Evolutionary conservation across 2,797 vertebrate species (phyloP), one percentile per base, ranked within the genome.

Genomic region (Gallinago solitaria): DNA sequence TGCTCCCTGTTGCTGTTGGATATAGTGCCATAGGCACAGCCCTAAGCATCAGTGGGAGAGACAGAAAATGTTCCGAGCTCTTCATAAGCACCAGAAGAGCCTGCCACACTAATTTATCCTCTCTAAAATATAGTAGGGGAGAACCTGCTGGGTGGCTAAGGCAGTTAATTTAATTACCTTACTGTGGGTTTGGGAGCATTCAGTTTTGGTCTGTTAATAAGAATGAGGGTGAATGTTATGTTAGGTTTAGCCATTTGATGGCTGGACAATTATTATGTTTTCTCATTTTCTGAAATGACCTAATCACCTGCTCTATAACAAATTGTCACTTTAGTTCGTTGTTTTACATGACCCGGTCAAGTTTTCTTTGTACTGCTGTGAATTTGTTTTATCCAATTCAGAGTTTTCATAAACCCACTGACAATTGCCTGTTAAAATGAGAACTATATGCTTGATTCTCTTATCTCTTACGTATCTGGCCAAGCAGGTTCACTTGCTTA

Each of bases 241-340:
- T 84, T 41, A 54, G n/a, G 24, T 65, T 93, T 61, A 86, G 59
- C 24, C 67, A 37, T 69, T 86, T 82, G 54, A 86, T 7, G 14
- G n/a, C 33, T 73, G 54, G 74, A 76, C 59, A 86, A 69, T 79
- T 82, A 93, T 51, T 85, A 16, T 23, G 28, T 93, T 93, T 90
- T 65, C 87, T 84, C 33, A 3, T 59, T 96, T 93, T 63, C 83
- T 90, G 88, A 78, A 88, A 86, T 93, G 80, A 86, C 94, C 95
- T 93, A 8, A 94, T 92, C 87, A 95, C 89, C 91, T 68, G 12
- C 79, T 79, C 70, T 71, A 14, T 39, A 65, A 39, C 76, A 77
- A 86, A 88, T 76, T 86, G 77, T 50, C 54, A n/a, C 50, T 90
- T 93, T 43, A 69, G 41, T 54, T 83, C 1, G 4, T 90, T 90